Percentiles rank a stretch among this genome's conserved stretches.
Evolutionary conservation across 2,888 invertebrate genomes (phyloP).

Genomic region (Cyclophora punctaria): DNA sequence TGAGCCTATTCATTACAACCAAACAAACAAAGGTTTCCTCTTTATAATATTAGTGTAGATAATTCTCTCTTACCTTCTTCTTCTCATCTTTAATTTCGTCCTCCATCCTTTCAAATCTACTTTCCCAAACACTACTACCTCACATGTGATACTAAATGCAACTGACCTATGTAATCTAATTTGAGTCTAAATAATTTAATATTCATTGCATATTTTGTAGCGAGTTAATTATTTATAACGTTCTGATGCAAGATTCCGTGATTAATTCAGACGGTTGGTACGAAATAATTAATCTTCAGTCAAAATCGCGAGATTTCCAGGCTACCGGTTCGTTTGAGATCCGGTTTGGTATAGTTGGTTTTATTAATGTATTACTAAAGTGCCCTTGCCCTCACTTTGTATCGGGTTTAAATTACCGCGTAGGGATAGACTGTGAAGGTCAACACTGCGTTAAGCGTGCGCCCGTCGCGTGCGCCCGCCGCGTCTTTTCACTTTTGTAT

Average conservation of each 20-base stretch:
- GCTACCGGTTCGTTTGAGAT: conserved; percentile 37
- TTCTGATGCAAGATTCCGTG: conserved; percentile 60
- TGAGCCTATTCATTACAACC: too few relatives aligned
- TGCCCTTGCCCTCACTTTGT: too few relatives aligned
- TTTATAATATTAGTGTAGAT: too few relatives aligned
- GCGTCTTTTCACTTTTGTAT: too few relatives aligned
- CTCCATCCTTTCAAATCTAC: conserved; percentile 27
- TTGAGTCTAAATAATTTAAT: conserved; percentile 45
- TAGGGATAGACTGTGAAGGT: too few relatives aligned
- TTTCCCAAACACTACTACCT: conserved; percentile 24
- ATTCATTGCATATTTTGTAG: conserved; percentile 50
- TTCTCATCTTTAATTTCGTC: conserved; percentile 27
- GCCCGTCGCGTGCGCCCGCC: too few relatives aligned
- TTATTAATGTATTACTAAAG: too few relatives aligned
- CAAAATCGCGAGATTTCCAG: conserved; percentile 43
- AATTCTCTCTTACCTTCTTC: conserved; percentile 43
- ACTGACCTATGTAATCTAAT: conserved; percentile 46
- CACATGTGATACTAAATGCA: conserved; percentile 35
- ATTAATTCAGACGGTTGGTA: conserved; percentile 50
- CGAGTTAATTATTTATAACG: conserved; percentile 63
- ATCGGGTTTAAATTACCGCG: too few relatives aligned
- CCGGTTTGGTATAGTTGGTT: too few relatives aligned
- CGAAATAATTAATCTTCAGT: conserved; percentile 63
- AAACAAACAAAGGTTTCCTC: too few relatives aligned
- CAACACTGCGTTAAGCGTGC: too few relatives aligned